Evolutionary conservation across 2,888 invertebrate species (phyloP), one percentile per base, ranked within the genome.

Genomic region (Mactromeris polynyma): DNA sequence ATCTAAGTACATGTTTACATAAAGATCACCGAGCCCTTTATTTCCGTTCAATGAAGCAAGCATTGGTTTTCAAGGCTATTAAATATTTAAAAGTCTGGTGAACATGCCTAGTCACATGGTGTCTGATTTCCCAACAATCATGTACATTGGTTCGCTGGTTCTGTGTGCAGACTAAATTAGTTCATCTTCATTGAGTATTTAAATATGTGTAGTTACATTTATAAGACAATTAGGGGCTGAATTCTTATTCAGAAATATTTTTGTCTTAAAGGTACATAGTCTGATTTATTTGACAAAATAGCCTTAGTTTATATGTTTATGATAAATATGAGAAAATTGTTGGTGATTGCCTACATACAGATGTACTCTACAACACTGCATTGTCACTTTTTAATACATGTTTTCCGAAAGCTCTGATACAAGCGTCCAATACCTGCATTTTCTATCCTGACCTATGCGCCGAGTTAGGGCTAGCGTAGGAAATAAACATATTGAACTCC

Each of bases 1-100:
- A 26, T 64, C 58, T 64, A 64, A 64, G 58, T 64, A 64, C 58
- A n/a, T n/a, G 58, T 64, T 64, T 26, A 64, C 58, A 64, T 64
- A 64, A 64, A 64, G 26, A 26, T 26, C 26, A 26, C 26, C 58
- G 11, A 26, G 11, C 9, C 58, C 58, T 64, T 64, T 64, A 64
- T 64, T 26, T 64, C 26, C 26, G 58, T 26, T 26, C 58, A 64
- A 9, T 64, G 58, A 64, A 64, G 9, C 9, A 21, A 26, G 58
- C 26, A 64, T 64, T 64, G 58, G 58, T n/a, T 26, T 64, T n/a
- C 58, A 26, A 26, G n/a, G n/a, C 21, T 26, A 64, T 64, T n/a
- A 64, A 64, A 64, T 64, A 64, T 64, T 64, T 64, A 64, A 26
- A 64, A 9, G 58, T 64, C 58, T 64, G 58, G 11, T 26, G 26